Base-by-base conservation (phyloP, 2,113 vertebrate genomes). In the Gallinago jamesoni region DNA sequence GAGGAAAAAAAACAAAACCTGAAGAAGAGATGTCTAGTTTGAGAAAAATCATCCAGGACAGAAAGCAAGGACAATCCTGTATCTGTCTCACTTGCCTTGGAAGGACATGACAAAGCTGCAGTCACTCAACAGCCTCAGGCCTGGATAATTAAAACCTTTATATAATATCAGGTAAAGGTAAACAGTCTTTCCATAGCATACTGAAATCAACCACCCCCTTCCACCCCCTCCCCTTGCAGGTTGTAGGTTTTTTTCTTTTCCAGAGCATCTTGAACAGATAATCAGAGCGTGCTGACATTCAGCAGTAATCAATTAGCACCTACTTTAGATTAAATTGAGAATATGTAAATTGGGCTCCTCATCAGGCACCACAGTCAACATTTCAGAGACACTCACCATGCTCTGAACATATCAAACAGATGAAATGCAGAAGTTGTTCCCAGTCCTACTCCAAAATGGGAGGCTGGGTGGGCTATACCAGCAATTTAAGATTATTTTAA, bases 311-410 rank as follows among this genome's bases (percentile, higher is more conserved):
- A 98, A 98, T 98, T 98, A 98, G 98, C 98, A 97, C 97, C 98
- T 98, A 98, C 97, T 98, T 98, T 98, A 98, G 97, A 98, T 98
- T 98, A 98, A 98, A 98, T 98, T 98, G 98, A 98, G 98, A 98
- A 98, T 98, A 98, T 98, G 98, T 98, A 98, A 98, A 98, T 98
- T 90, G 96, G 95, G 72, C 33, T 96, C 87, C 97, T 98, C 98
- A 98, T 98, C 98, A 98, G 98, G 96, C 96, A 97, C 95, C 91
- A 94, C 97, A 98, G 97, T 97, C 97, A 98, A 97, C 97, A 98
- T 97, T 97, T 98, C 96, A 97, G 96, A 98, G 95, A 74, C 94
- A 79, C 87, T 95, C 90, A 93, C 87, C 47, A 75, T 97, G 96
- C 96, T 97, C 90, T 97, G 95, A 97, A 97, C 97, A 97, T 94